Evolutionary conservation across 2,113 vertebrate genomes (phyloP).

Genomic region (Maccullochella peelii): DNA sequence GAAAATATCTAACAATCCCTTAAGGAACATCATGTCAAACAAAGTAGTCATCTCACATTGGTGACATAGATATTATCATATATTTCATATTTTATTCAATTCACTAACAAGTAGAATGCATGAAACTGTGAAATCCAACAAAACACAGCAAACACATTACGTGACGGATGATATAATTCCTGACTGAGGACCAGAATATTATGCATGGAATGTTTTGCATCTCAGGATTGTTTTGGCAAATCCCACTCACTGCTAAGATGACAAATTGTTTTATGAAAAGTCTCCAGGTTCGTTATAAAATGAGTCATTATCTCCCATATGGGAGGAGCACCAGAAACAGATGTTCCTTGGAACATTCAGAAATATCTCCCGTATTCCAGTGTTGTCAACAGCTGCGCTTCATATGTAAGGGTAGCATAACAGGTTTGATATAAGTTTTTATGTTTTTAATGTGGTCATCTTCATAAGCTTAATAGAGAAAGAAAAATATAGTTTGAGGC

Average conservation of each 20-base stretch:
- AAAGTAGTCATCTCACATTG: neutral
- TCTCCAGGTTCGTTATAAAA: slow-evolving; percentile 49
- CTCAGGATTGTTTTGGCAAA: neutral
- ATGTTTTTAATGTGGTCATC: neutral
- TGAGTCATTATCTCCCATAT: neutral
- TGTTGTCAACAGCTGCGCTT: slow-evolving; percentile 31
- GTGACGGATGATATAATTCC: neutral
- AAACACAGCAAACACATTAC: neutral
- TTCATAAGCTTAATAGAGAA: neutral
- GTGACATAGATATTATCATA: neutral
- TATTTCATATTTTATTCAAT: neutral
- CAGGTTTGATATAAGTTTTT: neutral
- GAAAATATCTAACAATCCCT: neutral
- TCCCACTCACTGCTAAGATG: neutral
- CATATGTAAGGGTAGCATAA: neutral
- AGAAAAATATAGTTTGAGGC: neutral
- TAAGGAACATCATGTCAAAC: neutral
- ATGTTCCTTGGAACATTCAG: slow-evolving; percentile 36
- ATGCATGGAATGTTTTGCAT: neutral
- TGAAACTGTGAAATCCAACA: neutral
- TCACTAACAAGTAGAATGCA: neutral
- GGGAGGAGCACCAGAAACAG: slow-evolving; percentile 41
- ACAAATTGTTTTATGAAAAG: neutral
- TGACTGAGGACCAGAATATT: neutral
- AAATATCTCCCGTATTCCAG: slow-evolving; percentile 55